Conservation (phyloP, 2,888 invertebrate species). For the Caenorhabditis doughertyi region DNA sequence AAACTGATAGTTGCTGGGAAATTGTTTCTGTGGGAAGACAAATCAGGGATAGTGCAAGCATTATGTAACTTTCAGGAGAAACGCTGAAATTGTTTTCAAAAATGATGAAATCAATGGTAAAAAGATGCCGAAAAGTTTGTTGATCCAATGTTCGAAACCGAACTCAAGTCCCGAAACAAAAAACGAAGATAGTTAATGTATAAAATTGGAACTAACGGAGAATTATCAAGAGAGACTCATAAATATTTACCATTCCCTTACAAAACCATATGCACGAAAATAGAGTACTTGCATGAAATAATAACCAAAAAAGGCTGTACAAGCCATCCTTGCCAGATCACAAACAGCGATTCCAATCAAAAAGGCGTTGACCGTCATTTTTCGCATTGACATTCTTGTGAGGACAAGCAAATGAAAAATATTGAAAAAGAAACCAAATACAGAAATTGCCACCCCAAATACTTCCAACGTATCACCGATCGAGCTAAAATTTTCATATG, state of each 20-base stretch:
- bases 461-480: background rate
- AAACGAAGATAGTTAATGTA: too few species aligned
- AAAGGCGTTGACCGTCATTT: background rate
- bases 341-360: background rate
- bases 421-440: background rate
- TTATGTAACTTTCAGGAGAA: background rate
- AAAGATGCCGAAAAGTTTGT: too few species aligned
- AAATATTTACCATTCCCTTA: too few species aligned
- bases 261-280: too few species aligned
- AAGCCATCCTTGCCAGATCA: background rate
- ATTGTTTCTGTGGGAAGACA: background rate
- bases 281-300: too few species aligned
- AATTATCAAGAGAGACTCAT: too few species aligned
- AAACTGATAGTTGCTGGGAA: background rate
- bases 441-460: background rate
- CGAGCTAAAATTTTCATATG: background rate
- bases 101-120: too few species aligned
- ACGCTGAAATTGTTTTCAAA: background rate
- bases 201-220: too few species aligned
- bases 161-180: too few species aligned
- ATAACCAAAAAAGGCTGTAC: too few species aligned
- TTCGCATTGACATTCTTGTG: background rate
- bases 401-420: constrained; percentile 2
- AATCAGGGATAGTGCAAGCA: background rate
- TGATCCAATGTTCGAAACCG: too few species aligned